Evolutionary conservation across 1,140 invertebrate genomes (phyloP).

Genomic region (Argopecten irradians): DNA sequence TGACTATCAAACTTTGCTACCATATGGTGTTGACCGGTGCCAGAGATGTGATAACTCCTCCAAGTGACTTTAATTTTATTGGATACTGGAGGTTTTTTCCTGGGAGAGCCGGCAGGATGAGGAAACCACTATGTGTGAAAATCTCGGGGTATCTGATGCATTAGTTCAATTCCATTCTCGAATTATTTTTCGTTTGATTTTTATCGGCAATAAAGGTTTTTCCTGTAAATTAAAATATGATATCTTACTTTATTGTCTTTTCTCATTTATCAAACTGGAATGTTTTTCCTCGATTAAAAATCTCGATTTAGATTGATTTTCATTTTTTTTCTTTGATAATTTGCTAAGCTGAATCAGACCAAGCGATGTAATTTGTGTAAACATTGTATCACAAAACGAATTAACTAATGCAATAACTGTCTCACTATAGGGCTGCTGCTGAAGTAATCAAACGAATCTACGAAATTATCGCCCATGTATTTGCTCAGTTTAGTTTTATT

Average conservation of each 20-base stretch:
- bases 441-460: neutral
- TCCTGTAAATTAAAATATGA: neutral
- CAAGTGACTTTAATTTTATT: neutral
- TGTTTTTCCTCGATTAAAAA: constrained; percentile 4
- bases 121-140: neutral
- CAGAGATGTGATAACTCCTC: neutral
- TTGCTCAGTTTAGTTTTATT: neutral
- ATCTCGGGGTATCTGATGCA: constrained; percentile 4
- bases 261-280: neutral
- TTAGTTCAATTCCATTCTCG: constrained; percentile 17
- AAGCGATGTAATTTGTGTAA: neutral
- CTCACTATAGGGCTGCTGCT: neutral
- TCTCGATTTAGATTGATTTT: neutral
- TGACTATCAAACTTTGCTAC: neutral
- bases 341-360: neutral
- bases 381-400: neutral
- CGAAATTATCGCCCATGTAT: neutral
- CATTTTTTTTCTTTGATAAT: neutral
- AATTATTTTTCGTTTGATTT: constrained; percentile 11
- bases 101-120: neutral
- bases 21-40: neutral
- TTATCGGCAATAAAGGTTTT: constrained; percentile 2
- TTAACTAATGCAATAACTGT: neutral
- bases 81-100: neutral
- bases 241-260: neutral